A percentile compares a stretch with the other conserved stretches of the same genome.
These are phyloP conservation scores for Malacosoma neustria DNA, from an alignment of 2,888 invertebrate species.

Conservation along the genomic window DNA sequence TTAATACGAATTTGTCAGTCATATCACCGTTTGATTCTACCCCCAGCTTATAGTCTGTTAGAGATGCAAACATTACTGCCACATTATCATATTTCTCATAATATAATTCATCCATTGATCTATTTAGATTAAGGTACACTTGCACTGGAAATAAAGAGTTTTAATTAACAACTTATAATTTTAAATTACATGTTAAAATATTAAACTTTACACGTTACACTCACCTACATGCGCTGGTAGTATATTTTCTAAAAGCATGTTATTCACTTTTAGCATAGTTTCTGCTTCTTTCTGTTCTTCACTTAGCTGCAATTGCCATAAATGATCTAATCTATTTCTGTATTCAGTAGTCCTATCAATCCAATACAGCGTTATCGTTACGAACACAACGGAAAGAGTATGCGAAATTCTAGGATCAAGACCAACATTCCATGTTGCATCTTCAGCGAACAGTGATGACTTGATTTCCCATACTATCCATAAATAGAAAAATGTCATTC, in stretches of 20 bases:
- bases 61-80: slow-evolving; percentile 96
- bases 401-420: slow-evolving; percentile 82
- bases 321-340: slow-evolving; percentile 89
- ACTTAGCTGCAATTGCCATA: slow-evolving; percentile 79
- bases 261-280: slow-evolving; percentile 90
- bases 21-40: slow-evolving; percentile 79
- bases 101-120: slow-evolving; percentile 85
- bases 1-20: slow-evolving; percentile 77
- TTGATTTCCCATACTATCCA: slow-evolving; percentile 80
- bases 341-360: slow-evolving; percentile 94
- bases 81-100: slow-evolving; percentile 92
- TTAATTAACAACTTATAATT: slow-evolving; percentile 5
- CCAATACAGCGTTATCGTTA: slow-evolving; percentile 85
- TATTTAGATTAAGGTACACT: slow-evolving; percentile 82
- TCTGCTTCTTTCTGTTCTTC: slow-evolving; percentile 90
- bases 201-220: slow-evolving; percentile 18
- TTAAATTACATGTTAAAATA: background rate
- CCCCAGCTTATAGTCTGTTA: slow-evolving; percentile 86
- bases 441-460: slow-evolving; percentile 69
- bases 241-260: slow-evolving; percentile 92
- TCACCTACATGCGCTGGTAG: slow-evolving; percentile 93
- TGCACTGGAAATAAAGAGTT: slow-evolving; percentile 78
- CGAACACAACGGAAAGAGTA: slow-evolving; percentile 81
- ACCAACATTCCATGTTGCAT: slow-evolving; percentile 81
- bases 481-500: slow-evolving; percentile 79